Conservation (phyloP, 1,140 invertebrate species). For the Cryptotermes secundus region DNA sequence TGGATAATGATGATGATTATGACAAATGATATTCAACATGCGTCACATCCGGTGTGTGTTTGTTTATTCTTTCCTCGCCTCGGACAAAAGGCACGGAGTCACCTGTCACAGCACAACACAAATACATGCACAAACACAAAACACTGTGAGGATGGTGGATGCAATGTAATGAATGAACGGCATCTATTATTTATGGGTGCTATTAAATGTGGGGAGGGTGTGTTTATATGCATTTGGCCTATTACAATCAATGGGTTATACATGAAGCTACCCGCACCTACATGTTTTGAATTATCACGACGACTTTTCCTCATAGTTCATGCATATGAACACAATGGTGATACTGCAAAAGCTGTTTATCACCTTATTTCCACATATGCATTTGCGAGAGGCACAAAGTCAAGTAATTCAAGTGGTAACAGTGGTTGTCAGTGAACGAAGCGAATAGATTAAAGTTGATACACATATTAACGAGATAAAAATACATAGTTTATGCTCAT, state of each 20-base stretch:
- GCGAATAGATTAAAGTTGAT: neutral
- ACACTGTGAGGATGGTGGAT: neutral
- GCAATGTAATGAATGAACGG: neutral
- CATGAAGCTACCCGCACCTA: neutral
- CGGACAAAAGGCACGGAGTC: neutral
- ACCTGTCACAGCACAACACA: neutral
- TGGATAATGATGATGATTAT: conserved; percentile 3
- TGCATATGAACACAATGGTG: conserved; percentile 11
- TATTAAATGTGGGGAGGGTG: neutral
- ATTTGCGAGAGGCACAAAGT: neutral
- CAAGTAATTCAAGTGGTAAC: neutral
- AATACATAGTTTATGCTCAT: too few relatives aligned
- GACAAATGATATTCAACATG: neutral
- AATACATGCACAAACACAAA: too few relatives aligned
- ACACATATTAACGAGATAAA: too few relatives aligned
- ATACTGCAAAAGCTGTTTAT: neutral
- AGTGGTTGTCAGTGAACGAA: neutral
- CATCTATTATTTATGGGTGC: conserved; percentile 16
- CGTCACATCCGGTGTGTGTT: conserved; percentile 6
- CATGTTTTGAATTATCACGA: neutral
- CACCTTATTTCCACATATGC: neutral
- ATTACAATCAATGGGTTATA: conserved; percentile 3
- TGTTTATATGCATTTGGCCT: conserved; percentile 10
- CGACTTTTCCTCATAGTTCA: neutral
- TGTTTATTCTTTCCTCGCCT: conserved; percentile 7